Evolutionary conservation across 2,888 invertebrate species (phyloP), one percentile per base, ranked within the genome.

Genomic region (Macrophya alboannulata): DNA sequence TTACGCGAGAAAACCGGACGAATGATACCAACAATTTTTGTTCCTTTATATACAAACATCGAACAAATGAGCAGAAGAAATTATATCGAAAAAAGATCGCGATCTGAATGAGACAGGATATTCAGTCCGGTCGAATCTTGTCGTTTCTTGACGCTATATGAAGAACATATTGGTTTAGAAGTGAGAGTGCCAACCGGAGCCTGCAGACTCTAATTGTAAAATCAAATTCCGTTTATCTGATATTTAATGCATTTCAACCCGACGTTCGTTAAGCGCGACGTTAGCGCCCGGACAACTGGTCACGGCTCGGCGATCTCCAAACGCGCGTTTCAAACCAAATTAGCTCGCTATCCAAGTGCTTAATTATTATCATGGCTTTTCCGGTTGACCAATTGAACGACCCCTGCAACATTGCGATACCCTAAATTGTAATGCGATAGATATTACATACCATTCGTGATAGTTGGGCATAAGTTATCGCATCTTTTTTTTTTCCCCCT

Each of bases 291-390:
- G 55, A 77, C 62, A 62, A 45, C 81, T 40, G 65, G 81, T 9
- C 45, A 81, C 62, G 81, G 81, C 45, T 81, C 43, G 81, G 10
- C 21, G 71, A 65, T 71, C 51, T 83, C 45, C 45, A 71, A 83
- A 83, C 31, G 45, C 51, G 15, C 68, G 68, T 83, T 48, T 83
- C 83, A 83, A 83, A 68, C 68, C 68, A 25, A 81, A 68, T 83
- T 51, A 83, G 83, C 37, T 71, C 45, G 51, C 68, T 48, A 65
- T 40, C 65, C 83, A 51, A 83, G 48, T 71, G 83, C 83, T 83
- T 51, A 71, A 71, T 83, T 83, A 83, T 83, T 59, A 62, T 62
- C 37, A n/a, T 45, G 40, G 81, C 59, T 65, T 65, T 45, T 81
- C 59, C 81, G 25, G 59, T 55, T 83, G 48, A 45, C 45, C 68